Evolutionary conservation across 2,797 vertebrate species (phyloP), one percentile per base, ranked within the genome.

Genomic region (Pygocentrus nattereri): DNA sequence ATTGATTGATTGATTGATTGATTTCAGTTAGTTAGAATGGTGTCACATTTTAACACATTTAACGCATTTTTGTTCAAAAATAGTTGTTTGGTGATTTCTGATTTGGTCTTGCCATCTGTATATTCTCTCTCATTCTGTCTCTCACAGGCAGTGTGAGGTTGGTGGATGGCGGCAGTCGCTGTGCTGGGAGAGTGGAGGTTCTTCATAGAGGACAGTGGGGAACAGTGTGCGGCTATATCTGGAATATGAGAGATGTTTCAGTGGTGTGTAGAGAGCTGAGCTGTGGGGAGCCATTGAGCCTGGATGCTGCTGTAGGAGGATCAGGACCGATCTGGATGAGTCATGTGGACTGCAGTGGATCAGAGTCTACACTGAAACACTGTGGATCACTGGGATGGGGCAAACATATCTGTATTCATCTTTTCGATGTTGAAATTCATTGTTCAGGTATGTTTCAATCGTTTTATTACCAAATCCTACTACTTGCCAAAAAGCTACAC

Each of bases 241-340:
- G 90, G 91, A 5, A n/a, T 58, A 38, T 47, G 5, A 15, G 41
- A 0, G 86, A 88, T 19, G 78, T 82, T 19, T 19, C 76, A 0
- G 87, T 94, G 68, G n/a, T 91, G 62, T 94, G 93, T 80, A 62
- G 1, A 59, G 91, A 93, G 81, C 56, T 91, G 0, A 78, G n/a
- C 76, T 94, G 93, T 50, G 91, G 89, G 0, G 0, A 1, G 7
- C 79, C 90, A 44, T 1, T 30, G 7, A 0, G 1, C 21, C 72
- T 4, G 0, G 0, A 87, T 62, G 92, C 90, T 76, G 92, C 89
- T 78, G 90, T 30, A 88, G n/a, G n/a, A n/a, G 90, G 91, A 27
- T 93, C 78, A 58, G 82, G 78, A 65, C 19, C 27, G 38, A 59
- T 80, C n/a, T 76, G 38, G 74, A 21, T 44, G 30, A 30, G 71